phyloP scores from a whole-genome alignment of 2,888 invertebrate genomes.

The Caenorhabditis uteleia region DNA sequence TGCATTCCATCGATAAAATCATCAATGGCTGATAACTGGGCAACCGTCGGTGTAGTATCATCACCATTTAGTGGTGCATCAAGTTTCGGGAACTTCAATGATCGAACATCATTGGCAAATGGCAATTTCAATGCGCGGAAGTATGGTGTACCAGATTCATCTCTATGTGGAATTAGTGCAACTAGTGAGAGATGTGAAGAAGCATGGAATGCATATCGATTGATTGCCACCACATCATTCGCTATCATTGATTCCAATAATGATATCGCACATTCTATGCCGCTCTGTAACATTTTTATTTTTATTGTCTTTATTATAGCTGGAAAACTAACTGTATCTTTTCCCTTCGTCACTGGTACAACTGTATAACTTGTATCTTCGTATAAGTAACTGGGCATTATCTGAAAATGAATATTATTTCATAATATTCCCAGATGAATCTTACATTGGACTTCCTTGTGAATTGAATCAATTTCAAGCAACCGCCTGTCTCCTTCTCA shows the following conservation, averaged over 20 bases:
- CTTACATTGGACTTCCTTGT: conserved; percentile 36
- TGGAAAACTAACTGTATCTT: neutral
- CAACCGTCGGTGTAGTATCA: conserved; percentile 3
- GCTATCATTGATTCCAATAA: conserved; percentile 39
- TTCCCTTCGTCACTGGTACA: conserved; percentile 14
- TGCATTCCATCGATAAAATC: conserved; percentile 35
- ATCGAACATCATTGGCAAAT: conserved; percentile 41
- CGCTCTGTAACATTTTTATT: neutral
- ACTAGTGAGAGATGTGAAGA: conserved; percentile 38
- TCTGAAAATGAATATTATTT: conserved; percentile 13
- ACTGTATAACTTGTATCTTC: conserved; percentile 37
- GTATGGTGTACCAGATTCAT: conserved; percentile 17
- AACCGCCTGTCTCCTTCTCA: conserved; percentile 43
- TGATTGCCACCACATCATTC: conserved; percentile 40
- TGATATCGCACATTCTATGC: conserved; percentile 14
- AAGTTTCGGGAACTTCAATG: conserved; percentile 36
- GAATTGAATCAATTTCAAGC: conserved; percentile 47
- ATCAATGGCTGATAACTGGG: conserved; percentile 32
- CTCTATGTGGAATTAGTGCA: conserved; percentile 30
- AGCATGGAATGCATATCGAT: conserved; percentile 40
- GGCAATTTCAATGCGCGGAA: conserved; percentile 39
- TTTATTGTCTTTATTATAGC: neutral
- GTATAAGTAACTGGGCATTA: conserved; percentile 33
- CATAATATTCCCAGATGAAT: neutral
- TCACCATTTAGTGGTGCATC: conserved; percentile 7